Evolutionary conservation across 2,797 vertebrate genomes (phyloP).

Genomic region (Sphenopsis melanotis): DNA sequence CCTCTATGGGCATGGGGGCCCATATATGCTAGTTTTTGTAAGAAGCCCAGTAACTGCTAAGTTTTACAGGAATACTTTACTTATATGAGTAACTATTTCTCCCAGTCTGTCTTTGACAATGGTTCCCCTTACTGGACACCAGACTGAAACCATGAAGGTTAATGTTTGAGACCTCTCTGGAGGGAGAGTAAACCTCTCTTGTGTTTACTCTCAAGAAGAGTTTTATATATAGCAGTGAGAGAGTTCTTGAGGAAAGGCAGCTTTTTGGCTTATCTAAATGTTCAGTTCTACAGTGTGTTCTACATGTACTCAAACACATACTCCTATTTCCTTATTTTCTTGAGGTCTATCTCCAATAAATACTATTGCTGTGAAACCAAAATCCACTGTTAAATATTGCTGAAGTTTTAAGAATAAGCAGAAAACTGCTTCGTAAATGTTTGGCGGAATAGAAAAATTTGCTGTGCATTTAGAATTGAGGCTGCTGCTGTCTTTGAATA

Average conservation of each 20-base stretch:
- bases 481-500: neutral
- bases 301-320: constrained; percentile 2
- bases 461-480: neutral
- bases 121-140: constrained; percentile 64
- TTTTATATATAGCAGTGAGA: constrained; percentile 14
- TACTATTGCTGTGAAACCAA: neutral
- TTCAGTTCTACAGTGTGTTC: neutral
- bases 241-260: neutral
- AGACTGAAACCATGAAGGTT: constrained; percentile 23
- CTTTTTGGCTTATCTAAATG: constrained; percentile 55
- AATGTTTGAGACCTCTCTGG: constrained; percentile 38
- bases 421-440: neutral
- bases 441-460: neutral
- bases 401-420: neutral
- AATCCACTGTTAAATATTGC: neutral
- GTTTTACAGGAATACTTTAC: neutral
- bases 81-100: neutral
- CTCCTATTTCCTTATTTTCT: constrained; percentile 24
- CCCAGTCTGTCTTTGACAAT: neutral
- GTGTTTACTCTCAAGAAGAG: constrained; percentile 55
- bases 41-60: constrained; percentile 12
- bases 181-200: neutral
- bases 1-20: constrained; percentile 47
- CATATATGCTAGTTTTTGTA: constrained; percentile 5
- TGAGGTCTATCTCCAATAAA: constrained; percentile 28